Conservation (phyloP, 2,113 vertebrate species). For the Nansenia antarctica region DNA sequence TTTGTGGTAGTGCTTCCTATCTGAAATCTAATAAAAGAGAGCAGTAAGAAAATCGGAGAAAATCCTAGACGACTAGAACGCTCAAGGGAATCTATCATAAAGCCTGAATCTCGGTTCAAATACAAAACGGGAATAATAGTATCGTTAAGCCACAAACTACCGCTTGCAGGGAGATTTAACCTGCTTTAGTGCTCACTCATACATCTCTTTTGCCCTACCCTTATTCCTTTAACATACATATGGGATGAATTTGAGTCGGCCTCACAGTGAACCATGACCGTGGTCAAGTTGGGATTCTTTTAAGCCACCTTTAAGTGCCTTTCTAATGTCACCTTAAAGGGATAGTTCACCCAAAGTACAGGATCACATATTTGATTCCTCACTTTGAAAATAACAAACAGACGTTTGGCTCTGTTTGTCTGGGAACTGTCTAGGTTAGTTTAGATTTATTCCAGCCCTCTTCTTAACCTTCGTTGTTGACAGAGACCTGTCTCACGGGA, state of each 20-base stretch:
- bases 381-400: no score
- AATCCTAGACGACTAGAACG: slow-evolving; percentile 36
- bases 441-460: background rate
- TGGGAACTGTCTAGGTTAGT: no score
- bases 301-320: background rate
- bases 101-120: slow-evolving; percentile 14
- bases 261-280: background rate
- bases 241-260: background rate
- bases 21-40: slow-evolving; percentile 39
- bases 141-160: background rate
- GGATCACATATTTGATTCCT: background rate
- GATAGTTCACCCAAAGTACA: background rate
- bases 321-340: background rate
- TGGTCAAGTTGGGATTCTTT: background rate
- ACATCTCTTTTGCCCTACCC: background rate
- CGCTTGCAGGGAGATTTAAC: background rate
- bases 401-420: no score
- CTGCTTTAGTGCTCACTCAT: background rate
- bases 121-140: slow-evolving; percentile 29
- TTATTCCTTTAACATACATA: background rate
- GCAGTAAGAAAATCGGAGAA: slow-evolving; percentile 38
- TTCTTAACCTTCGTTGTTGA: background rate
- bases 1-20: background rate
- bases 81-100: slow-evolving; percentile 31
- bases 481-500: no score